Base-by-base conservation (phyloP, 2,113 vertebrate species). In the Aviceda subcristata region DNA sequence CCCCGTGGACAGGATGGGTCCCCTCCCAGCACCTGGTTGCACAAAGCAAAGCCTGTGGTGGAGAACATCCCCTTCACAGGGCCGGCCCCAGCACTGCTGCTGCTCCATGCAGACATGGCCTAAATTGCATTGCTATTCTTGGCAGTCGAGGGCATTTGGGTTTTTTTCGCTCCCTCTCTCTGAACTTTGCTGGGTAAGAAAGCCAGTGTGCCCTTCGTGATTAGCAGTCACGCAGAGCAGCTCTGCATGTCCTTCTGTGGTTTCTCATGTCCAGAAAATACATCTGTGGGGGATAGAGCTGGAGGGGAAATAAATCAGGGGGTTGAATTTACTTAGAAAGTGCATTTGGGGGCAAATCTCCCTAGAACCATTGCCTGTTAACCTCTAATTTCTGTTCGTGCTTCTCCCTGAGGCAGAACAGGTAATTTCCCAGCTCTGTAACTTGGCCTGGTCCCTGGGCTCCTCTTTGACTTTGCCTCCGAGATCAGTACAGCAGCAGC, bases 41-140 rank as follows among this genome's bases (percentile, higher is more conserved):
- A 38, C 0, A 3, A 77, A 64, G 12, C 24, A 46, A 84, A 84
- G 53, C 57, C 63, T 29, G 26, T 5, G 0, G 22, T 69, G 68
- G 43, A 39, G 48, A 67, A 7, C 51, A 30, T 57, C 78, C 81
- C 36, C 22, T 3, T 5, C 3, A 2, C 56, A 55, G 81, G 56
- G 55, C 41, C 0, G 0, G 48, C 57, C 90, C 85, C 1, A 1
- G 67, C 0, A 0, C 69, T 4, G 1, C 77, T 22, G 66, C 88
- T 63, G 85, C 86, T 96, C 89, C 3, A 1, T 5, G 56, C 60
- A 55, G 94, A 69, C 5, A 0, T 91, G 95, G 32, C 96, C 96
- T 90, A 2, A 75, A 96, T 96, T 95, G 80, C 6, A 3, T 11
- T 95, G 87, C 94, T 97, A 91, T 96, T 96, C 95, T 45, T 43